Conservation (phyloP, 2,888 invertebrate genomes). For the Cheilosia vulpina region DNA sequence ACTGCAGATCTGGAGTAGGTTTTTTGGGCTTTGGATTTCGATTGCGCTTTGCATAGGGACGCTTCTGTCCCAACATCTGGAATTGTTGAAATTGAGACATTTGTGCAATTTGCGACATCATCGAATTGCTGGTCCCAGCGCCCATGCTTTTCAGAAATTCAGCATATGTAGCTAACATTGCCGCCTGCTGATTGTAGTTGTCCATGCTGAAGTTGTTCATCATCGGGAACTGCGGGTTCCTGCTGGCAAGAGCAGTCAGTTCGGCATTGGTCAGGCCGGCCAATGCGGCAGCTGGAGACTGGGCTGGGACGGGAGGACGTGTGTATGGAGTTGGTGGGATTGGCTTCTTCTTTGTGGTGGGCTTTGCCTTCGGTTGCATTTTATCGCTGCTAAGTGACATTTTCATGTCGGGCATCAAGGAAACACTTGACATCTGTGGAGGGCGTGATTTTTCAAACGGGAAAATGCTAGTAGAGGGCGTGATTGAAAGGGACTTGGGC, state of each 20-base stretch:
- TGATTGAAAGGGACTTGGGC: constrained; percentile 79
- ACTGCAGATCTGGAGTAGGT: constrained; percentile 44
- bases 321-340: constrained; percentile 44
- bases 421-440: constrained; percentile 54
- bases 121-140: constrained; percentile 41
- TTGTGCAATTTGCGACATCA: constrained; percentile 73
- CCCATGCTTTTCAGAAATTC: constrained; percentile 75
- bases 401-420: constrained; percentile 64
- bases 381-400: constrained; percentile 41
- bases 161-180: constrained; percentile 76
- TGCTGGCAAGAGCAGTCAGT: constrained; percentile 56
- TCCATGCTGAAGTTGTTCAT: constrained; percentile 73
- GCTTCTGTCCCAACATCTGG: constrained; percentile 73
- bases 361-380: constrained; percentile 49
- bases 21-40: constrained; percentile 74
- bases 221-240: constrained; percentile 66
- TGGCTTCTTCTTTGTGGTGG: constrained; percentile 51
- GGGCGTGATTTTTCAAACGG: constrained; percentile 65
- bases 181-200: constrained; percentile 75
- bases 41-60: constrained; percentile 75
- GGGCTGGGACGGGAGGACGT: constrained; percentile 41
- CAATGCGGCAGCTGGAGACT: constrained; percentile 22
- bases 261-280: constrained; percentile 43
- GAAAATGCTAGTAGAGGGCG: constrained; percentile 75
- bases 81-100: constrained; percentile 73